phyloP scores from a whole-genome alignment of 2,113 vertebrate genomes.

The Cercopithecus mona region DNA sequence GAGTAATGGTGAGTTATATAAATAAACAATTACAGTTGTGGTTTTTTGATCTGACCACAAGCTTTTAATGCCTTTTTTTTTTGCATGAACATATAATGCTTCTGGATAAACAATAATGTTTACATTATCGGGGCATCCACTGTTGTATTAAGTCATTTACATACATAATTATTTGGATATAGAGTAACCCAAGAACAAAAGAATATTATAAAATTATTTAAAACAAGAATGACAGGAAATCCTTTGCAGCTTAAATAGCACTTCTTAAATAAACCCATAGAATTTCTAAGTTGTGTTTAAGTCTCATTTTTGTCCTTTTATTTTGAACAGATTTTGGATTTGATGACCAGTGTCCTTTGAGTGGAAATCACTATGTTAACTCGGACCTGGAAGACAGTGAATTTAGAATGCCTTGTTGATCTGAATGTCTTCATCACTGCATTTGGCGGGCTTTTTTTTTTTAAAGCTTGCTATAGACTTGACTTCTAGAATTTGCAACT shows the following conservation, averaged over 20 bases:
- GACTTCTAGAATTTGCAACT: not conserved
- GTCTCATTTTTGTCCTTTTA: constrained; percentile 75
- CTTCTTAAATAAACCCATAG: constrained; percentile 80
- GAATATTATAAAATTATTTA: constrained; percentile 84
- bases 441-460: not conserved
- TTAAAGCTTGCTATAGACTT: not conserved
- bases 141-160: constrained; percentile 78
- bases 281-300: constrained; percentile 79
- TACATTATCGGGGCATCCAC: constrained; percentile 80
- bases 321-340: constrained; percentile 60
- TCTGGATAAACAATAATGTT: constrained; percentile 88
- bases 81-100: constrained; percentile 88
- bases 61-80: constrained; percentile 87
- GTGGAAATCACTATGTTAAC: constrained; percentile 12
- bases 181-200: constrained; percentile 81
- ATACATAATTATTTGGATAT: constrained; percentile 80
- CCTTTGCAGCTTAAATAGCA: constrained; percentile 81
- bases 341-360: not conserved
- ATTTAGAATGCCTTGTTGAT: constrained; percentile 21
- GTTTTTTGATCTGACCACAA: constrained; percentile 89
- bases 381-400: not conserved
- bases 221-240: constrained; percentile 84
- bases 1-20: constrained; percentile 85
- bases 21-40: constrained; percentile 89
- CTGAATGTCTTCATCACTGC: not conserved